Evolutionary conservation across 2,113 vertebrate genomes (phyloP).

Genomic region (Solenodon paradoxus): DNA sequence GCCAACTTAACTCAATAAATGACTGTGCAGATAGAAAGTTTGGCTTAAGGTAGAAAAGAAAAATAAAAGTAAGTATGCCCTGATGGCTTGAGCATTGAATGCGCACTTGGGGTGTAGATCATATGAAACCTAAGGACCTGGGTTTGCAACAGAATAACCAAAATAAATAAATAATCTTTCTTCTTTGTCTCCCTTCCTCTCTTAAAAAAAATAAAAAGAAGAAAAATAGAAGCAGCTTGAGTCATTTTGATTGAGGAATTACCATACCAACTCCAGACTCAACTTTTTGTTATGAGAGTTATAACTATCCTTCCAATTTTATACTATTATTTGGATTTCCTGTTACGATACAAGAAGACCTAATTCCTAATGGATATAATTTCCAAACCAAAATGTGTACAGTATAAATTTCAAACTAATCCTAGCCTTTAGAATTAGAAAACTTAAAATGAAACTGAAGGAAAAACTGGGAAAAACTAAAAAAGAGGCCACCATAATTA

Average conservation of each 20-base stretch:
- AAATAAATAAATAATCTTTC: no score
- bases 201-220: no score
- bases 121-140: no score
- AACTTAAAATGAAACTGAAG: neutral
- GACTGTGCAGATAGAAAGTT: neutral
- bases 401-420: neutral
- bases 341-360: neutral
- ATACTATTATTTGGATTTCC: neutral
- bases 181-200: no score
- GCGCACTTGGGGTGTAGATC: no score
- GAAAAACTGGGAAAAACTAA: neutral
- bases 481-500: neutral
- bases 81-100: no score
- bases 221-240: neutral
- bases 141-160: no score
- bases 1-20: neutral
- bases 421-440: constrained; percentile 3
- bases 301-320: neutral
- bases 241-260: neutral
- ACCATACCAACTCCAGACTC: neutral
- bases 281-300: neutral
- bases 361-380: neutral
- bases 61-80: neutral
- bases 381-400: neutral
- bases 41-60: neutral